Conservation (phyloP, 35 echinoderm and acorn worm species). For the Acanthaster planci region DNA sequence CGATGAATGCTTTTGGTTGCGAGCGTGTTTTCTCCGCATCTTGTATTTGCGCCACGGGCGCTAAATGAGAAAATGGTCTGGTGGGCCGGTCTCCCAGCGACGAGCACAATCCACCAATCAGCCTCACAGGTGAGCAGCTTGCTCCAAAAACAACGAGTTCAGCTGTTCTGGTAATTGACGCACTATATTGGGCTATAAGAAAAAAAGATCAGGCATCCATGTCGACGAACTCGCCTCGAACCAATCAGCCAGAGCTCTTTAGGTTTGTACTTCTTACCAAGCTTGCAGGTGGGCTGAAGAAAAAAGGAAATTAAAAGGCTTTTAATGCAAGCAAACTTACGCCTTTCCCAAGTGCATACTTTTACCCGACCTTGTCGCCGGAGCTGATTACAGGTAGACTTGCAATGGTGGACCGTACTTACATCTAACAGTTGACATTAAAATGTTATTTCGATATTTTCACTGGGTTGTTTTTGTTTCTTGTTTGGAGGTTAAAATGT, state of each 20-base stretch:
- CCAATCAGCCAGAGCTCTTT: background rate
- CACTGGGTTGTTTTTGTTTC: no score
- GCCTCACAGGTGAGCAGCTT: background rate
- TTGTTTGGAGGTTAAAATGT: no score
- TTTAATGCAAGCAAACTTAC: no score
- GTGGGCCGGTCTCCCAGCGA: background rate
- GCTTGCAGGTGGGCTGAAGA: no score
- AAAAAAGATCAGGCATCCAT: background rate
- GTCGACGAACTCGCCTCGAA: background rate
- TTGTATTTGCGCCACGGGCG: background rate
- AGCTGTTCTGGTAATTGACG: constrained; percentile 18
- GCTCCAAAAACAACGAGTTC: constrained; percentile 2
- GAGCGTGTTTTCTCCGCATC: background rate
- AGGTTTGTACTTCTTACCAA: no score
- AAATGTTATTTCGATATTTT: no score
- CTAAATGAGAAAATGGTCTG: background rate
- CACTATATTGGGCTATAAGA: background rate
- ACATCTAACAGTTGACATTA: no score
- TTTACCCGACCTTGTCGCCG: no score
- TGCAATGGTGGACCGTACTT: no score
- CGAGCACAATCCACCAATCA: background rate
- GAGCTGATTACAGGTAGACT: no score
- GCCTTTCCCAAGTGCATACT: no score
- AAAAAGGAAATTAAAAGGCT: no score
- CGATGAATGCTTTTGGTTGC: constrained; percentile 1